phyloP scores from a whole-genome alignment of 2,797 vertebrate species.

The Denticeps clupeoides region DNA sequence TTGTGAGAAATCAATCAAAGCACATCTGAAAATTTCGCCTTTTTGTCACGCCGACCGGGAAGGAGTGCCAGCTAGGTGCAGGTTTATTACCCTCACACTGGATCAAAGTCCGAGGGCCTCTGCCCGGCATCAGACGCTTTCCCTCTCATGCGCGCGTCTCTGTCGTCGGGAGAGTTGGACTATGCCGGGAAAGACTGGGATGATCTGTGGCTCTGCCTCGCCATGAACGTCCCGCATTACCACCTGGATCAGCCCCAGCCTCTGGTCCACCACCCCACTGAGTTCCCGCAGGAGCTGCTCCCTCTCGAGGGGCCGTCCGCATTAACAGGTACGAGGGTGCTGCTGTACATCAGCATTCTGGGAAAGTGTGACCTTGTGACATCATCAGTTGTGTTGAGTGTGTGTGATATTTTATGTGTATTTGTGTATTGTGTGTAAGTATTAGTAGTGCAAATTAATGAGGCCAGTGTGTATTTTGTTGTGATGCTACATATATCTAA shows the following conservation, averaged over 20 bases:
- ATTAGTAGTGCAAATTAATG: no score
- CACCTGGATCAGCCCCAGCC: conserved; percentile 29
- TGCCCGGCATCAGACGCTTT: conserved; percentile 42
- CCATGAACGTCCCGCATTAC: conserved; percentile 47
- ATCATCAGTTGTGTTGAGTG: no score
- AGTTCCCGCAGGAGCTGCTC: conserved; percentile 28
- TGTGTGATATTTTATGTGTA: no score
- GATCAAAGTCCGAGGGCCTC: conserved; percentile 61
- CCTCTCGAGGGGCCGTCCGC: conserved; percentile 40
- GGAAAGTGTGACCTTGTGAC: no score
- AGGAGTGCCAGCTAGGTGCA: conserved; percentile 61
- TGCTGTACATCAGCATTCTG: no score
- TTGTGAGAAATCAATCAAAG: no score
- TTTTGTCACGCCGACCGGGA: conserved; percentile 31
- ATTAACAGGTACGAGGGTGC: no score
- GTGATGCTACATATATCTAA: no score
- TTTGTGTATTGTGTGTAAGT: no score
- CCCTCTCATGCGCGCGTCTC: conserved; percentile 31
- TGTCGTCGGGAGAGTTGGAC: no score
- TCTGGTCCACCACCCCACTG: conserved; percentile 19
- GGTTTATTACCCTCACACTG: conserved; percentile 54
- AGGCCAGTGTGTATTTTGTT: no score
- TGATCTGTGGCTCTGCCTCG: conserved; percentile 22
- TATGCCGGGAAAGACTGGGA: conserved; percentile 22
- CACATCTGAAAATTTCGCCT: no score